These are phyloP conservation scores for Drosophila anomelani DNA, from an alignment of 2,888 invertebrate species.

Conservation along the genomic window DNA sequence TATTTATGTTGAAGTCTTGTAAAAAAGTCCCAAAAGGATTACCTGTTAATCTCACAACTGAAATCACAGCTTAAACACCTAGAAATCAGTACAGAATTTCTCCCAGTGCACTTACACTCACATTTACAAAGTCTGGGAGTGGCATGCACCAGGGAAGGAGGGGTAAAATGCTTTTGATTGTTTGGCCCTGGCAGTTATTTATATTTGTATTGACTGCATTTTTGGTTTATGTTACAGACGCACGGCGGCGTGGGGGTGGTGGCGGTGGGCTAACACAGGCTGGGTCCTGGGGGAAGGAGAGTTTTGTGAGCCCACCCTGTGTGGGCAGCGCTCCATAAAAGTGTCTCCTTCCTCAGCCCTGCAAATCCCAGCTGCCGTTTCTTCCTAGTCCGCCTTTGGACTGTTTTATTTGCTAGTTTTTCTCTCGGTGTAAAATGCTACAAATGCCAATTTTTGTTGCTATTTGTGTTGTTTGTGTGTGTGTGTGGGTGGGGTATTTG, in stretches of 20 bases:
- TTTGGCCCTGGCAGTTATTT: conserved; percentile 53
- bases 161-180: conserved; percentile 53
- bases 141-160: neutral
- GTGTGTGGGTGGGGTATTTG: conserved; percentile 10
- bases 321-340: conserved; percentile 23
- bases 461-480: conserved; percentile 20
- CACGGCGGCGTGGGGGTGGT: neutral
- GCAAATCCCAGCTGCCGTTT: neutral
- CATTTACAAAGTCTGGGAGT: neutral
- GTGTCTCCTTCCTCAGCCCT: conserved; percentile 7
- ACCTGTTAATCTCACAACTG: neutral
- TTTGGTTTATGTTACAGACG: conserved; percentile 50
- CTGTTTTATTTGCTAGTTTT: neutral
- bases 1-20: neutral
- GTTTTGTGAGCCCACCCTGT: conserved; percentile 9
- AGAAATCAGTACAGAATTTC: neutral
- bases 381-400: neutral
- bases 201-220: conserved; percentile 54
- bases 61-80: too few species aligned
- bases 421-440: conserved; percentile 8
- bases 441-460: conserved; percentile 43
- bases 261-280: neutral
- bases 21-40: neutral
- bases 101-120: neutral
- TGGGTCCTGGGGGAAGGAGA: neutral